phyloP scores from a whole-genome alignment of 2,113 vertebrate genomes.

The Zosterops hypoxanthus region DNA sequence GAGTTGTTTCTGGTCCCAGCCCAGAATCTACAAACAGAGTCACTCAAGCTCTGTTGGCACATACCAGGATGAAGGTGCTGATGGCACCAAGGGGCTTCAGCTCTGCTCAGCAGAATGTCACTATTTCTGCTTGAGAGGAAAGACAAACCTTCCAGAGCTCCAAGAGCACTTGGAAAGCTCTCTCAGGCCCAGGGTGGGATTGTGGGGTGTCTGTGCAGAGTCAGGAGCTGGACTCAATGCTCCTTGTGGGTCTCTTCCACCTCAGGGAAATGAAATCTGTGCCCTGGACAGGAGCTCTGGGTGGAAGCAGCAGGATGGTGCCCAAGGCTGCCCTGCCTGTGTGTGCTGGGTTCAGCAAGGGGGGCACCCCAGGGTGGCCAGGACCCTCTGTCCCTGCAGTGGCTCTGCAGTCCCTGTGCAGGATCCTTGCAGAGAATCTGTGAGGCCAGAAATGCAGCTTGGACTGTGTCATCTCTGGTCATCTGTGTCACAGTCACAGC shows the following conservation, averaged over 20 bases:
- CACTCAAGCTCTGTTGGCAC: background rate
- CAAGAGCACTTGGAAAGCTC: background rate
- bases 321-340: background rate
- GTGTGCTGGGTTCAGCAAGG: background rate
- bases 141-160: background rate
- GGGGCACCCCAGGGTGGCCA: accelerated
- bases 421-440: background rate
- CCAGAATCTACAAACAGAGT: background rate
- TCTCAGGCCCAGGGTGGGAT: background rate
- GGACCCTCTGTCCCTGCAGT: background rate
- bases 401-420: background rate
- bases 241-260: background rate
- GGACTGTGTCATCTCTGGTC: background rate
- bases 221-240: background rate
- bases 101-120: background rate
- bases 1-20: background rate
- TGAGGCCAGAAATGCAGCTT: background rate
- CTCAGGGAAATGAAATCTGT: background rate
- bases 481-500: accelerated
- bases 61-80: background rate
- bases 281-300: background rate
- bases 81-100: background rate
- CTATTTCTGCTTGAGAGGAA: background rate
- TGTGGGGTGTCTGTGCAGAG: background rate
- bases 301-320: background rate